Evolutionary conservation across 2,888 invertebrate genomes (phyloP).

Genomic region (Mythimna loreyi): DNA sequence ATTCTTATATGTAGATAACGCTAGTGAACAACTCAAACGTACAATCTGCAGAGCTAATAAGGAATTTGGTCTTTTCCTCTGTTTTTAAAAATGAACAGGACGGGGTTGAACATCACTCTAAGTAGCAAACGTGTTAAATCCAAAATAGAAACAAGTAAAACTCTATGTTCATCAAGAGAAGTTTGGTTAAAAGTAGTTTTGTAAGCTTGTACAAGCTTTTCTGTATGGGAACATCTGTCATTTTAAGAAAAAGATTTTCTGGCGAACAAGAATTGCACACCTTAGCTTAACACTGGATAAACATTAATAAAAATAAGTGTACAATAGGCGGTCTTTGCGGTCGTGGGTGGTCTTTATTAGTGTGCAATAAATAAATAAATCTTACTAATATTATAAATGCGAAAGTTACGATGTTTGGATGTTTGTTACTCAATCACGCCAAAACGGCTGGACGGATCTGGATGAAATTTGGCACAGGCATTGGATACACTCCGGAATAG

Average conservation of each 20-base stretch:
- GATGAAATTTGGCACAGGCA: no score
- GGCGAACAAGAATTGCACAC: background rate
- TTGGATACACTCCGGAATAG: no score
- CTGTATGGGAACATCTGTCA: background rate
- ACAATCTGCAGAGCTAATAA: background rate
- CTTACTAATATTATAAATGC: no score
- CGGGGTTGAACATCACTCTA: background rate
- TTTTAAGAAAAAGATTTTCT: background rate
- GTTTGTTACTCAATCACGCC: no score
- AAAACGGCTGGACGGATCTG: no score
- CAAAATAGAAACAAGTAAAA: background rate
- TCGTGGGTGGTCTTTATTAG: no score
- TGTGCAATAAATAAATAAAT: no score
- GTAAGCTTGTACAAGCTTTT: background rate
- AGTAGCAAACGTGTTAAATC: background rate
- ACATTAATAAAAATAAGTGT: no score
- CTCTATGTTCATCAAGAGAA: background rate
- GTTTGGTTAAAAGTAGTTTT: background rate
- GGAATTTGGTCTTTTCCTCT: constrained; percentile 3
- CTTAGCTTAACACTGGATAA: no score
- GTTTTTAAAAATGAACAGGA: constrained; percentile 1
- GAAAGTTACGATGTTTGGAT: no score
- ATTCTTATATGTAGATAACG: background rate
- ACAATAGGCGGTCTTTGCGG: no score
- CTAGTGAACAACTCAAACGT: background rate